phyloP scores from a whole-genome alignment of 2,797 vertebrate species.

The Molossus molossus region DNA sequence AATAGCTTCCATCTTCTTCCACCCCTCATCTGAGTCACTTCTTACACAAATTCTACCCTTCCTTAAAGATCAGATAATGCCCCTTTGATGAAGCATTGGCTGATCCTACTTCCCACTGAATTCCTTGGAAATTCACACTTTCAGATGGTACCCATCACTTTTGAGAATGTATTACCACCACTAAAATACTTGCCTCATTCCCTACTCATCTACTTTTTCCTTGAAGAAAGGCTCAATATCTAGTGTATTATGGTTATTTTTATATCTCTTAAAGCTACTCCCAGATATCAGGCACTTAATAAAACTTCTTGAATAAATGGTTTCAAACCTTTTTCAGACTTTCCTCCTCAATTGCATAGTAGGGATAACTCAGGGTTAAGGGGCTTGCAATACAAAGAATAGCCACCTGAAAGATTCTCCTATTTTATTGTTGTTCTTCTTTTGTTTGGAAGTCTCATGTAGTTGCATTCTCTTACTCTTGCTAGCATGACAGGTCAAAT shows the following conservation, averaged over 20 bases:
- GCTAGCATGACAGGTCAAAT: background rate
- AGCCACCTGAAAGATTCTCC: background rate
- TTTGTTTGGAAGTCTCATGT: background rate
- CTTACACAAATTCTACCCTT: background rate
- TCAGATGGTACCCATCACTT: background rate
- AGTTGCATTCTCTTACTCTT: background rate
- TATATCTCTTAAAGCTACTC: background rate
- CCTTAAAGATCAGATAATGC: background rate
- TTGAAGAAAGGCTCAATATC: background rate
- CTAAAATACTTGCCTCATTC: background rate
- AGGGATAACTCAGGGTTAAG: background rate
- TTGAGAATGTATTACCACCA: background rate
- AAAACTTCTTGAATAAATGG: background rate
- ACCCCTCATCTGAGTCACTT: background rate
- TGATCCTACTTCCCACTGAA: background rate
- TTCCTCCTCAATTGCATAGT: background rate
- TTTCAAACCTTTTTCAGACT: background rate
- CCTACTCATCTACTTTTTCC: background rate
- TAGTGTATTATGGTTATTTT: constrained; percentile 19
- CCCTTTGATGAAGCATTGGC: background rate
- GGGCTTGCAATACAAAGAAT: background rate
- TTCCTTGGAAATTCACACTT: background rate
- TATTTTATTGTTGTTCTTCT: background rate
- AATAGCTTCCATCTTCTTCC: background rate
- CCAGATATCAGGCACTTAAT: background rate